Evolutionary conservation across 2,888 invertebrate genomes (phyloP), one percentile per base, ranked within the genome.

Genomic region (Lacanobia oleracea): DNA sequence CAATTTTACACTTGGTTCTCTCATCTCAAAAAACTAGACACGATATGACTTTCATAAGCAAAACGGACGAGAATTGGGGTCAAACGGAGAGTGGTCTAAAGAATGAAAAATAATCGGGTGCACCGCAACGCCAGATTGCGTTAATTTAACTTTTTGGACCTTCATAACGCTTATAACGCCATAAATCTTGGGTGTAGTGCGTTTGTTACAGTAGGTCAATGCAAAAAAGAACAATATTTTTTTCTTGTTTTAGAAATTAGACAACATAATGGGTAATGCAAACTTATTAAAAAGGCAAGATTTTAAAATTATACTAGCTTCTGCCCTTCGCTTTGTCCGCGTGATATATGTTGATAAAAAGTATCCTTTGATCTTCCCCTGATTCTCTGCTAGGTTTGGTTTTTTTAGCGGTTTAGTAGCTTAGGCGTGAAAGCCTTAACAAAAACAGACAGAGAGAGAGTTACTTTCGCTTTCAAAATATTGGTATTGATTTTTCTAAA

Each of bases 121-220:
- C 74, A 82, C 87, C 82, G 43, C 84, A 64, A 64, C 78, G 81
- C 79, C 88, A 85, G 77, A 86, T 88, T 86, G 86, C 66, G 82
- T 73, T 88, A 86, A 88, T 88, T 87, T 84, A 85, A 88, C 81
- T 87, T 87, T 86, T 86, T 84, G 83, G 81, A 69, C 81, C 78
- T 79, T 77, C 72, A 63, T 79, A 74, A 67, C 74, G 66, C 54
- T 77, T 80, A 74, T 77, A 77, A 68, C 50, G 53, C 50, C 33
- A 86, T 88, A 75, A 87, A 87, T 88, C 77, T 71, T 67, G 73
- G 63, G 23, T 48, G 76, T 75, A 69, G 79, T 62, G 56, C 70
- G n/a, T 37, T 70, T 51, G 53, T 40, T 67, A 63, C 81, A 79
- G 86, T 67, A 74, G 16, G 37, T 23, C 27, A 63, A 79, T 14